Percentiles rank a stretch among this genome's conserved stretches.
Evolutionary conservation across 2,113 vertebrate genomes (phyloP).

Genomic region (Hippocampus comes): DNA sequence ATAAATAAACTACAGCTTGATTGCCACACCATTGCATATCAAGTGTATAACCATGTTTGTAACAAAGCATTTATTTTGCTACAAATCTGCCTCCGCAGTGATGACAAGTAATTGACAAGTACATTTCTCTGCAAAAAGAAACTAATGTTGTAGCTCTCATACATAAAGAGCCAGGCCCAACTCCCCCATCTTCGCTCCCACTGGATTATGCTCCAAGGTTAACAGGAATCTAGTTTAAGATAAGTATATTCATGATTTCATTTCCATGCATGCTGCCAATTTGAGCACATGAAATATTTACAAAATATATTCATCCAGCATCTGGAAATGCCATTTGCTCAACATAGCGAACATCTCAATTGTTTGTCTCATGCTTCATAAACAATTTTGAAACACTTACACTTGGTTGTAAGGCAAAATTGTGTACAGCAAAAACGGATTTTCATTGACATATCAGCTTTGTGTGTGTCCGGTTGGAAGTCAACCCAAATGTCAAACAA

Average conservation of each 20-base stretch:
- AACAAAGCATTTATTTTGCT: background rate
- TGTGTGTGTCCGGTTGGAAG: background rate
- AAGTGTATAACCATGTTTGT: background rate
- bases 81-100: background rate
- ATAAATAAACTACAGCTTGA: background rate
- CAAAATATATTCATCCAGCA: conserved; percentile 34
- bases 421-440: background rate
- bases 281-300: conserved; percentile 63
- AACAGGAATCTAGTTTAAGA: conserved; percentile 49
- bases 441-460: conserved; percentile 2
- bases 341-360: conserved; percentile 43
- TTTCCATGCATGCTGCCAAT: conserved; percentile 68
- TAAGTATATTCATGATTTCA: conserved; percentile 72
- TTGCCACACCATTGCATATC: too few relatives aligned
- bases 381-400: conserved; percentile 9
- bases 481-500: background rate
- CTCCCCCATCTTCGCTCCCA: conserved; percentile 8
- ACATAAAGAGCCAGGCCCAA: conserved; percentile 19
- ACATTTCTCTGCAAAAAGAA: conserved; percentile 25
- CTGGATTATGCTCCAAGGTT: conserved; percentile 43
- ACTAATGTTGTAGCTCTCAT: conserved; percentile 10
- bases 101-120: conserved; percentile 33
- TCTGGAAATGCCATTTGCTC: conserved; percentile 27
- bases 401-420: background rate
- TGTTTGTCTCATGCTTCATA: conserved; percentile 12